Base-by-base conservation (phyloP, 2,888 invertebrate genomes). In the Alloscopus bannaensis region DNA sequence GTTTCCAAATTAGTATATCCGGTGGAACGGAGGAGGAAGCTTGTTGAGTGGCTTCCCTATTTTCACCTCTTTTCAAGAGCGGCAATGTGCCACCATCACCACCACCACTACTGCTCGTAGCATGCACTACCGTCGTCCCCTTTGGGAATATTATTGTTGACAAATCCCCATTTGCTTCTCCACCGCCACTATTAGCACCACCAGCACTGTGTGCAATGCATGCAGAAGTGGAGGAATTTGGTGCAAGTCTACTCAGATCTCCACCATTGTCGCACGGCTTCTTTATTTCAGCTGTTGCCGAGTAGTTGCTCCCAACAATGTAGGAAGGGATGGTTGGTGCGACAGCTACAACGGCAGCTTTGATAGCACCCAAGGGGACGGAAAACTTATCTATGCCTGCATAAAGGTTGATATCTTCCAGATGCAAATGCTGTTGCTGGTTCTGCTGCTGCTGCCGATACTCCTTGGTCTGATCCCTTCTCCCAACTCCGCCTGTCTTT, bases 291-390 rank as follows among this genome's bases (percentile, higher is more conserved):
- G 69, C 77, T 77, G 62, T 62, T 71, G 52, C 22, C 36, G 60
- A 36, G 28, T 26, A 36, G n/a, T 65, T 36, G 36, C 36, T 36
- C 36, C 24, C 24, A 69, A 79, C 69, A 73, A 80, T 80, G 57
- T 75, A 80, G 3, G 80, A 60, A 52, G 82, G 82, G 64, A 82
- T 72, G 31, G 80, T 59, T 42, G 82, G 82, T 24, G 77, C 77
- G 22, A 80, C 70, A 45, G 77, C 82, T 13, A 80, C 71, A 59
- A 80, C 77, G 20, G 77, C 80, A 4, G 80, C 80, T 57, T 75
- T 80, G 66, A 82, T 81, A 52, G 81, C 80, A 79, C 83, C 81
- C 80, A 79, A 81, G 65, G 81, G 80, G 70, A 81, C 78, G 69
- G 80, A 82, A 78, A 78, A 83, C 66, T 80, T 72, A 69, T 83